Base-by-base conservation (phyloP, 2,113 vertebrate genomes). In the Myotis yumanensis region DNA sequence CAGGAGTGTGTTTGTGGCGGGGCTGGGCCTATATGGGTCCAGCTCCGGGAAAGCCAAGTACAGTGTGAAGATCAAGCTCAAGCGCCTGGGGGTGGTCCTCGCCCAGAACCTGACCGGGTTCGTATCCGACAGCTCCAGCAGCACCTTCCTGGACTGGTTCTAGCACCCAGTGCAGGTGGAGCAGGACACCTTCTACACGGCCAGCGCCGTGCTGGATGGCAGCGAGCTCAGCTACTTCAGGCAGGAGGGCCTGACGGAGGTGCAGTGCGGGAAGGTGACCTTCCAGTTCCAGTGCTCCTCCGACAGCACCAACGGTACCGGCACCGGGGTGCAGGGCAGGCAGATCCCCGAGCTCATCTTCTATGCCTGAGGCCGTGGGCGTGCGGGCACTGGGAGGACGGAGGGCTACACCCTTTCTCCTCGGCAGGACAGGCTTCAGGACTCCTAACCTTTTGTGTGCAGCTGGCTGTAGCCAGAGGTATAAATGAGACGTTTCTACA, bases 101-200 rank as follows among this genome's bases (percentile, higher is more conserved):
- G 99, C 99, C 16, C 99, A 99, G 97, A 99, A 98, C 88, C 94
- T 99, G 94, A 99, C 99, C 3, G 98, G 98, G 96, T 99, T 99
- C 7, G 97, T 99, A 82, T 99, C 99, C 0, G 99, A 99, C 0
- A 99, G 99, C 37, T 99, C 99, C 62, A 99, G 99, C 97, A 98
- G 98, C 69, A 99, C 99, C 14, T 99, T 99, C 93, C 97, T 98
- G 0, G 99, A 99, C 79, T 99, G 99, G 99, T 99, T 99, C 43
- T 99, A 99, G 94, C 99, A 99, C 93, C 99, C 99, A 0, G 99
- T 99, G 12, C 99, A 99, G 97, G 99, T 99, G 35, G 99, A 99
- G 95, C 99, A 99, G 96, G 99, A 99, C 82, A 98, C 99, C 0
- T 99, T 99, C 98, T 99, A 99, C 98, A 99, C 99, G 0, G 99